Percentiles rank a stretch among this genome's conserved stretches.
Conservation (phyloP, 2,797 vertebrate species). For the Arnoldichthys spilopterus region DNA sequence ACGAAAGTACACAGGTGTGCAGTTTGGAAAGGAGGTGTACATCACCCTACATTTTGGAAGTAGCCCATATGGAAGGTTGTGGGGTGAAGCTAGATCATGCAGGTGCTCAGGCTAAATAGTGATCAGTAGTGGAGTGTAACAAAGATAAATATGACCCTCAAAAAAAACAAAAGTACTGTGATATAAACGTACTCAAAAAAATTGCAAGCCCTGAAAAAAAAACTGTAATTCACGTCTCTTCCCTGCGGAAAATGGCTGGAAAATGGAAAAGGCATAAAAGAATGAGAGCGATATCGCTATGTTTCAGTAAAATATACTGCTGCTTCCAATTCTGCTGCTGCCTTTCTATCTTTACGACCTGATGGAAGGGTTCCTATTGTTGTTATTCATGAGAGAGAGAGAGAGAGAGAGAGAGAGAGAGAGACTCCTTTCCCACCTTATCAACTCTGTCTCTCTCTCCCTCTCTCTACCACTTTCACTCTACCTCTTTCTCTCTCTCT, state of each 20-base stretch:
- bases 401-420: neutral
- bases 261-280: conserved; percentile 27
- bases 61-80: neutral
- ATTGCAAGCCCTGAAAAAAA: neutral
- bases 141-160: neutral
- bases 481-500: neutral
- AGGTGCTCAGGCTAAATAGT: neutral
- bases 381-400: conserved; percentile 23
- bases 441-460: neutral
- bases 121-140: neutral
- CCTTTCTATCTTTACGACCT: conserved; percentile 13
- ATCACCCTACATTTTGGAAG: no score
- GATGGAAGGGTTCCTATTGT: conserved; percentile 19
- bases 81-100: neutral
- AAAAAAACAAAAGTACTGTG: conserved; percentile 12
- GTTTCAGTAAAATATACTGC: conserved; percentile 5
- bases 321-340: conserved; percentile 8
- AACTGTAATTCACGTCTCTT: conserved; percentile 3
- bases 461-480: neutral
- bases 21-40: no score
- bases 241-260: neutral
- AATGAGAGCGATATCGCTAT: neutral
- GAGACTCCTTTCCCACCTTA: neutral
- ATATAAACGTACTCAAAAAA: conserved; percentile 20
- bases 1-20: no score